Base-by-base conservation (phyloP, 2,888 invertebrate genomes). In the Parnassius orleans region DNA sequence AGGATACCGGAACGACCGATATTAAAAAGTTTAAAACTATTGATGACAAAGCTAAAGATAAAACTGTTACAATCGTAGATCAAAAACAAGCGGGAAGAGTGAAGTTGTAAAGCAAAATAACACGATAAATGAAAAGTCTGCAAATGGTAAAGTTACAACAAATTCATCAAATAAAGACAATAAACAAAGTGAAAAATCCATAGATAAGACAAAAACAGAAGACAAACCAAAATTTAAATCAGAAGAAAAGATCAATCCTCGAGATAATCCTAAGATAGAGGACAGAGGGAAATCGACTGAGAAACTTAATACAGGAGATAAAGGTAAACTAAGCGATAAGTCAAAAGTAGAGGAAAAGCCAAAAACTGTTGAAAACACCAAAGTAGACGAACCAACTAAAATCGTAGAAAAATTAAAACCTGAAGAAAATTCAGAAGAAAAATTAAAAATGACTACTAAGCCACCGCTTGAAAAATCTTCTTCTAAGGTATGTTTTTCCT, bases 11-110 rank as follows among this genome's bases (percentile, higher is more conserved):
- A 87, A 57, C 87, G 74, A 75, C 80, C 90, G 50, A 72, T 81
- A 42, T 69, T 89, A 50, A 86, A 73, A 78, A 87, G 80, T 63
- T 87, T 89, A 1, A 83, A 77, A 89, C 88, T 56, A 86, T 89
- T 57, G 90, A 91, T 76, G 89, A 88, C 14, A 90, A 88, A 72
- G 69, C 76, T 12, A 90, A 87, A 75, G 90, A 89, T 61, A 90
- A 90, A 73, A 84, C 88, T 24, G 88, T 89, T 10, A 89, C 86
- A 56, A 90, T 88, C 68, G 77, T 87, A 66, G 90, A 90, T 66
- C 87, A 78, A 69, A 87, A 81, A 74, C 43, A 63, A 42, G 66
- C 77, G 51, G 86, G 44, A 79, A 74, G 63, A 74, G 72, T 68
- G 48, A 48, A 14, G 70, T 69, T 42, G 54, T 66, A 54, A 74